Evolutionary conservation across 1,140 invertebrate genomes (phyloP).

Genomic region (Papilio aristodemus): DNA sequence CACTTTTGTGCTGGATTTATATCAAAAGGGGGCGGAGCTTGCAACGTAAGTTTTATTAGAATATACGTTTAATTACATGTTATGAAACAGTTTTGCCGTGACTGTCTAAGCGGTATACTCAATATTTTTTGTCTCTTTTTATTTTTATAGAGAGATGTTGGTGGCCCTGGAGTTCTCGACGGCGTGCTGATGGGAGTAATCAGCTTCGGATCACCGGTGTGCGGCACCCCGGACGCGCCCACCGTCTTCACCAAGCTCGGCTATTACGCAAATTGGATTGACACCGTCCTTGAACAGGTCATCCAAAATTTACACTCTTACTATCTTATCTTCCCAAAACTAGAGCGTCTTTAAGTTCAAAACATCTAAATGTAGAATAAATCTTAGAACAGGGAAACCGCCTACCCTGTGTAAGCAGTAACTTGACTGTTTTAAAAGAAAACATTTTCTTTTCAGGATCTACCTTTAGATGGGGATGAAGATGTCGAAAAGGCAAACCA

Average conservation of each 20-base stretch:
- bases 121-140: too few species aligned
- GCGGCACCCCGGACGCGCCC: constrained; percentile 58
- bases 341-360: too few species aligned
- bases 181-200: constrained; percentile 54
- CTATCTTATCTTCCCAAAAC: neutral
- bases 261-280: constrained; percentile 62
- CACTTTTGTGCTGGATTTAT: constrained; percentile 66
- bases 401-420: too few species aligned
- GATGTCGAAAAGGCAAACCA: constrained; percentile 8
- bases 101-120: too few species aligned
- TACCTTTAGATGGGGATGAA: neutral
- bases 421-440: neutral
- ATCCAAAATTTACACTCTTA: neutral
- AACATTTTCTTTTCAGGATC: neutral
- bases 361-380: too few species aligned
- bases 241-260: constrained; percentile 68
- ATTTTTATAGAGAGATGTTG: constrained; percentile 50
- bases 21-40: constrained; percentile 60
- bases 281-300: constrained; percentile 57
- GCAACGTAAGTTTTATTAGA: constrained; percentile 52
- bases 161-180: constrained; percentile 57
- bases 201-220: constrained; percentile 60
- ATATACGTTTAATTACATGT: neutral
- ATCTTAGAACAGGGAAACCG: too few species aligned
- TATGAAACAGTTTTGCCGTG: too few species aligned